Base-by-base conservation (phyloP, 2,888 invertebrate species). In the Acanthosepion esculentum region DNA sequence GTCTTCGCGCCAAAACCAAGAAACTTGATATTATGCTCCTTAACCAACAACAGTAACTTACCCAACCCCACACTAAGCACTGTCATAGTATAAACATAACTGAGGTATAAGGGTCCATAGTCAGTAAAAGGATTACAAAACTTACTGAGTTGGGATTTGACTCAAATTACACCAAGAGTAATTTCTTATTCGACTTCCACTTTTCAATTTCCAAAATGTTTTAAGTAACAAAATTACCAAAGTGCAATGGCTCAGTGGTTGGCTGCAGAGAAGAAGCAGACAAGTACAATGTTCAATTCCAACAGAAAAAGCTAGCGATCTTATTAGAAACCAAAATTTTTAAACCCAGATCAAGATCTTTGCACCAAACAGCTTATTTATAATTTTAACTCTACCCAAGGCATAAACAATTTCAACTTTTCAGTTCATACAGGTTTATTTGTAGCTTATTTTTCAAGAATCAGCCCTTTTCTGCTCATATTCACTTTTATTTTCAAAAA, bases 1-100 rank as follows among this genome's bases (percentile, higher is more conserved):
- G n/a, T n/a, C n/a, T 78, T 78, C 15, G 78, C 78, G 78, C 78
- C 78, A 78, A 78, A 78, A 78, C n/a, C 78, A 78, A 78, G 78
- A 78, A 78, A 78, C 78, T 33, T 78, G 78, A 78, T 78, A 78
- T 78, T 33, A 78, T 78, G 78, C 78, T 78, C 78, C n/a, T 78
- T 78, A 78, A 78, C n/a, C 78, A 78, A n/a, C 78, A n/a, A n/a
- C 78, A 78, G 78, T 15, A 12, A 12, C 78, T 78, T 78, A 78
- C n/a, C 78, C 78, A n/a, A 15, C 78, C n/a, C 78, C 78, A 78
- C 78, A 12, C 78, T 33, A 78, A 78, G 15, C n/a, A 12, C n/a
- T 10, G 78, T 78, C 78, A 78, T 78, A 78, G 78, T 78, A 78
- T 78, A 78, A 78, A 78, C 78, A 78, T 78, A 33, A 78, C n/a